phyloP scores from a whole-genome alignment of 1,140 invertebrate species.

The Philotrypesis tridentata region DNA sequence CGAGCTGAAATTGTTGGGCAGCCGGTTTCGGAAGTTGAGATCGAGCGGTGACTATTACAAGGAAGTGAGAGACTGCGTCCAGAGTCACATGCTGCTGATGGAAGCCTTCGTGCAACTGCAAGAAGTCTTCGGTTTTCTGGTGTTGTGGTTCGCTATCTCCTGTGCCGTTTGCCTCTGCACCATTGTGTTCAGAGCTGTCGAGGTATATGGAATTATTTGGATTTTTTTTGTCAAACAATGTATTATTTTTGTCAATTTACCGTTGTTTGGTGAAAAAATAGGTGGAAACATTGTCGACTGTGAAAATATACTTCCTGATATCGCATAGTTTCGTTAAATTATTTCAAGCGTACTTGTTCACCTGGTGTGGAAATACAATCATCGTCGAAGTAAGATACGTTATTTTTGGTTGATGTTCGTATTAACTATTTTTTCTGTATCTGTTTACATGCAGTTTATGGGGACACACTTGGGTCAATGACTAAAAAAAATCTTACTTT shows the following conservation, averaged over 20 bases:
- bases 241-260: too few species aligned
- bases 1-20: constrained; percentile 39
- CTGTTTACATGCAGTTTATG: too few species aligned
- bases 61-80: not conserved
- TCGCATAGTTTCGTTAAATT: not conserved
- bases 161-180: not conserved
- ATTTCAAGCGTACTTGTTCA: not conserved
- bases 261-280: not conserved
- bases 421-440: too few species aligned
- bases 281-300: not conserved
- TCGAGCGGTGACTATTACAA: not conserved
- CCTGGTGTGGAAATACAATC: constrained; percentile 13
- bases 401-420: not conserved
- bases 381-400: not conserved
- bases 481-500: too few species aligned
- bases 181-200: not conserved
- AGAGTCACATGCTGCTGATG: constrained; percentile 22
- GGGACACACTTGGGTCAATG: too few species aligned
- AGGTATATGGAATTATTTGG: not conserved
- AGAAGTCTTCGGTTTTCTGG: not conserved
- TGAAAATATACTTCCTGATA: not conserved
- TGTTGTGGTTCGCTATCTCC: not conserved
- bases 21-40: not conserved
- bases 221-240: too few species aligned
- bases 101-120: not conserved